Evolutionary conservation across 2,888 invertebrate genomes (phyloP).

Genomic region (Leptopilina myrica): DNA sequence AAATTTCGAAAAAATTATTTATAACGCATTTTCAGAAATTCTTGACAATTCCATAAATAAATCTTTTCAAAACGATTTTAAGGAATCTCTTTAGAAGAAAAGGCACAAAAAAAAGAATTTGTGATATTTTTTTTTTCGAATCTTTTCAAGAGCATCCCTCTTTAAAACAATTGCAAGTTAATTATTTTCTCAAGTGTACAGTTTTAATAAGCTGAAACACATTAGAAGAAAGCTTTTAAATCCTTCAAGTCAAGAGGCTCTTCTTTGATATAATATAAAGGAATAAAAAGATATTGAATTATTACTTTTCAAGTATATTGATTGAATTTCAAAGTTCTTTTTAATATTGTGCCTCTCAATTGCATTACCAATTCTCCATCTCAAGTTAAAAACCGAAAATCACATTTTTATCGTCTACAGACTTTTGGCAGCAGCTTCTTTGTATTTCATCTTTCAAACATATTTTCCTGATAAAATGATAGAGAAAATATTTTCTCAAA

Average conservation of each 20-base stretch:
- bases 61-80: too few relatives aligned
- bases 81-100: too few relatives aligned
- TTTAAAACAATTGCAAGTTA: neutral
- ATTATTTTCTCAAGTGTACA: neutral
- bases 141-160: neutral
- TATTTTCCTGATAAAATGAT: too few relatives aligned
- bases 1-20: neutral
- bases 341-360: conserved; percentile 11
- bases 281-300: neutral
- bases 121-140: too few relatives aligned
- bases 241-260: neutral
- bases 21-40: neutral
- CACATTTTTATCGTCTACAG: neutral
- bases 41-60: too few relatives aligned
- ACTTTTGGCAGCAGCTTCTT: too few relatives aligned
- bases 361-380: neutral
- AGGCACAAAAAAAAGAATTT: too few relatives aligned
- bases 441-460: too few relatives aligned
- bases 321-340: conserved; percentile 10
- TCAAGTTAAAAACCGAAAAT: neutral
- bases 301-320: neutral
- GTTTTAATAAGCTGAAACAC: neutral
- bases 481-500: too few relatives aligned
- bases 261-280: neutral
- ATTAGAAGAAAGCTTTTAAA: conserved; percentile 10